Conservation (phyloP, 2,797 vertebrate species). For the Novumbra hubbsi region DNA sequence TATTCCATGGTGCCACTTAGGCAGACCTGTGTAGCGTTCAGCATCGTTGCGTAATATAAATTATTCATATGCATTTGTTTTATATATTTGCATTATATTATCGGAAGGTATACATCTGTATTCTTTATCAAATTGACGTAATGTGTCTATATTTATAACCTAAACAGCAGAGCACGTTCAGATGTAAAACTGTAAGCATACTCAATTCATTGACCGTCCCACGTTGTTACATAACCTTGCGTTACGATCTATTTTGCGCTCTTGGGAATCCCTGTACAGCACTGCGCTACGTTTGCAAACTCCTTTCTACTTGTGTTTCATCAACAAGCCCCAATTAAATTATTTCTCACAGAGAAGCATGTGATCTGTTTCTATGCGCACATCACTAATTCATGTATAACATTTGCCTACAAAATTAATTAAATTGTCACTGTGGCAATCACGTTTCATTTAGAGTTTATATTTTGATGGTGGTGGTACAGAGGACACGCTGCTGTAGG, state of each 20-base stretch:
- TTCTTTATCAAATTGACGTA: not conserved
- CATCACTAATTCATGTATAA: not conserved
- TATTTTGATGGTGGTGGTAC: not conserved
- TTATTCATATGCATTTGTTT: not conserved
- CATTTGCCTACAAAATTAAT: not conserved
- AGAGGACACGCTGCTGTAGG: not conserved
- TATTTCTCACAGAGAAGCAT: not conserved
- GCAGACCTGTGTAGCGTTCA: not conserved
- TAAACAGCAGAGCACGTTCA: slow-evolving; percentile 21
- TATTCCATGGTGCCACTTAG: not conserved
- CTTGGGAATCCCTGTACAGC: slow-evolving; percentile 34
- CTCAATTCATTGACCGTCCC: slow-evolving; percentile 31
- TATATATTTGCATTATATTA: not conserved
- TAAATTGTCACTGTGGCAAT: not conserved
- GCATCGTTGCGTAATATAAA: not conserved
- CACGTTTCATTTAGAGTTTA: not conserved
- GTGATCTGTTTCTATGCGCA: not conserved
- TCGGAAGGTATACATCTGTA: not conserved
- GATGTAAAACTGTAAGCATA: slow-evolving; percentile 63
- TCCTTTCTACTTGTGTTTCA: not conserved
- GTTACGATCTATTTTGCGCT: slow-evolving; percentile 56
- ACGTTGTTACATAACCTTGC: slow-evolving; percentile 35
- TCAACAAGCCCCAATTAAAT: not conserved
- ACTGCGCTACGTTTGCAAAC: not conserved
- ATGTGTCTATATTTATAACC: not conserved